Conservation (phyloP, 1,140 invertebrate species). For the Procambarus clarkii region DNA sequence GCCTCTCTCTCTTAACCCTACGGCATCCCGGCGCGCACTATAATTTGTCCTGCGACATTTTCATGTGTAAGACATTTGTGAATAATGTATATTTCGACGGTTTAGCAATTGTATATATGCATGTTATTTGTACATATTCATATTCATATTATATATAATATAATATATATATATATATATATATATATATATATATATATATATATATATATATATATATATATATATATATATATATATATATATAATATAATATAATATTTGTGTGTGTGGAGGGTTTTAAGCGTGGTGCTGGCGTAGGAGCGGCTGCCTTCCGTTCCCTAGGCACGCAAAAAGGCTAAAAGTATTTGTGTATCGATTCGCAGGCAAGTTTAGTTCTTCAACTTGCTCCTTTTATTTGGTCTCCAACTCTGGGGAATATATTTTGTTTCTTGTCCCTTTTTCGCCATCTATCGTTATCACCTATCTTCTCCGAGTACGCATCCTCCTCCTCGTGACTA, state of each 20-base stretch:
- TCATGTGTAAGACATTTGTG: too few relatives aligned
- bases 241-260: conserved; percentile 15
- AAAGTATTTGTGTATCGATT: conserved; percentile 46
- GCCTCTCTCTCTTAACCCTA: not conserved
- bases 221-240: conserved; percentile 32
- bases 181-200: conserved; percentile 17
- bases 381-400: conserved; percentile 23
- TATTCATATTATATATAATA: conserved; percentile 11
- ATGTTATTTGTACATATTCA: too few relatives aligned
- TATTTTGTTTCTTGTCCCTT: conserved; percentile 7
- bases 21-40: not conserved
- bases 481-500: not conserved
- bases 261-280: not conserved
- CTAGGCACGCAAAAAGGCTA: conserved; percentile 37
- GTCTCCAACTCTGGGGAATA: conserved; percentile 20
- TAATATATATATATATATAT: conserved; percentile 25
- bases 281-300: not conserved
- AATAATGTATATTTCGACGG: too few relatives aligned
- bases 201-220: conserved; percentile 22
- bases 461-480: not conserved
- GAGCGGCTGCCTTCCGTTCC: not conserved
- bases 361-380: conserved; percentile 22
- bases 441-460: not conserved
- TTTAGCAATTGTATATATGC: too few relatives aligned
- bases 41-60: not conserved